Percentiles rank a stretch among this genome's conserved stretches.
Evolutionary conservation across 2,888 invertebrate genomes (phyloP).

Genomic region (Coenonympha arcania): DNA sequence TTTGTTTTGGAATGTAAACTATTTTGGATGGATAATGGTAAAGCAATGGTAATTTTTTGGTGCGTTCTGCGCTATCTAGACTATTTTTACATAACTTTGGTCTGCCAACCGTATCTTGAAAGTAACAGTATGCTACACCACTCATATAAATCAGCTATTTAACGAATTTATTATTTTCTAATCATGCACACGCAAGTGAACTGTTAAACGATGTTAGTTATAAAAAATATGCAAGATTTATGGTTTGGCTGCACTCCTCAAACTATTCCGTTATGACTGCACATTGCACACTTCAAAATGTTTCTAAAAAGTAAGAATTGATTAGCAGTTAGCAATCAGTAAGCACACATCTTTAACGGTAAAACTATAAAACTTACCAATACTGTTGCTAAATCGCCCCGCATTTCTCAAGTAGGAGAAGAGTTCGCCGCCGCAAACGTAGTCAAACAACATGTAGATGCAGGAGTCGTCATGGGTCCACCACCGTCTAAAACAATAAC

Average conservation of each 20-base stretch:
- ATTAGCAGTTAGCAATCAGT: no score
- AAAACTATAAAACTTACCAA: slow-evolving; percentile 76
- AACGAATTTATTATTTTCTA: background rate
- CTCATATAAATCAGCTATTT: background rate
- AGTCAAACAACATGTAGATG: slow-evolving; percentile 98
- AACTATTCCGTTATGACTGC: no score
- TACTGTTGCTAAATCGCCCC: slow-evolving; percentile 89
- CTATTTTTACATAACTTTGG: background rate
- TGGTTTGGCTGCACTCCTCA: no score
- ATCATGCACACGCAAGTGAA: background rate
- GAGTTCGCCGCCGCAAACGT: slow-evolving; percentile 96
- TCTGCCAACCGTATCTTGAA: background rate
- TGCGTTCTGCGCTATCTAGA: background rate
- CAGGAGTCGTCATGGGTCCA: slow-evolving; percentile 91
- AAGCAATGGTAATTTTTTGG: no score
- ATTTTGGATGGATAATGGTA: background rate
- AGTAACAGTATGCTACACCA: background rate
- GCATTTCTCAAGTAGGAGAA: slow-evolving; percentile 96
- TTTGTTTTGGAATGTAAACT: background rate
- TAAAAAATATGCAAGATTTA: no score
- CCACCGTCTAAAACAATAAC: slow-evolving; percentile 84
- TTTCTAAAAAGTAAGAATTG: no score
- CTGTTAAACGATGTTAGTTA: no score
- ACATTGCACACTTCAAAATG: no score
- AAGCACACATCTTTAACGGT: no score